Evolutionary conservation across 2,888 invertebrate species (phyloP), one percentile per base, ranked within the genome.

Genomic region (Acanthosepion esculentum): DNA sequence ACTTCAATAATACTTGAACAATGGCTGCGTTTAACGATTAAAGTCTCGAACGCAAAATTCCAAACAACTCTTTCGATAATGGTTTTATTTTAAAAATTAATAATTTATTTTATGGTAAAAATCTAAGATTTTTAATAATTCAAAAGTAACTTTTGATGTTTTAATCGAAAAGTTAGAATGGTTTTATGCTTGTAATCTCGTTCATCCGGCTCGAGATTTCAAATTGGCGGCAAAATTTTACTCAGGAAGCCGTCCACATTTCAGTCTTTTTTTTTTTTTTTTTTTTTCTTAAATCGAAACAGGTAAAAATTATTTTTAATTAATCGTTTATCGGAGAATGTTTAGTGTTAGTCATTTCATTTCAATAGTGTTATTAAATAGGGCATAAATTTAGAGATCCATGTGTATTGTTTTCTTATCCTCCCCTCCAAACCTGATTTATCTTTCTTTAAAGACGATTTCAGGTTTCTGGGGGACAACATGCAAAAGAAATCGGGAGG

Each of bases 201-300:
- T 78, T 78, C 59, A 15, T 78, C 23, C 18, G n/a, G n/a, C n/a
- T n/a, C 78, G 78, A 78, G 78, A 78, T 78, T 78, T 78, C 78
- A n/a, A 78, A 78, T 78, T 78, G 78, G 78, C 78, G 78, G 78
- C 78, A 78, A 78, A 78, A 10, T 78, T 78, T 78, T 78, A 78
- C 78, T 33, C n/a, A 5, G 78, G n/a, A 78, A 10, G n/a, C n/a
- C 59, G 8, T 78, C 78, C n/a, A 78, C 78, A 78, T 41, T 41
- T 41, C 41, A 41, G 41, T 41, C 41, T 41, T 41, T 41, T 41
- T 41, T 41, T 41, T 41, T 41, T 41, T 41, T 41, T 41, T 41
- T 41, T 41, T 59, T 5, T 41, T 41, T 41, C 41, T 59, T 18
- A 59, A 5, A 4, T 59, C n/a, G 3, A n/a, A 78, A 78, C 78